Percentiles rank a stretch among this genome's conserved stretches.
Evolutionary conservation across 2,113 vertebrate genomes (phyloP).

Genomic region (Xiphophorus maculatus): DNA sequence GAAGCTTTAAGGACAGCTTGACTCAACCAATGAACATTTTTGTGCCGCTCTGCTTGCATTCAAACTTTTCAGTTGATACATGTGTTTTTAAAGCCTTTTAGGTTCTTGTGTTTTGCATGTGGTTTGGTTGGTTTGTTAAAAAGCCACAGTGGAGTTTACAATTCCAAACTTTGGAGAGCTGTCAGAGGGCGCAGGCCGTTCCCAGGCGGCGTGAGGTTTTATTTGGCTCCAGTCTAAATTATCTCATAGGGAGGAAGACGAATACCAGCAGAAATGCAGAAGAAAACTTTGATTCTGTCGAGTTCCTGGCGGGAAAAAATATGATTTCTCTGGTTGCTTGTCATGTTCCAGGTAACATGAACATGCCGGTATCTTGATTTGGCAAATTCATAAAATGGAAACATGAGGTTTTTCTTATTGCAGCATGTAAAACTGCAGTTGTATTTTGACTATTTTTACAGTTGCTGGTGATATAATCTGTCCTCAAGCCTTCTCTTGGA

Average conservation of each 20-base stretch:
- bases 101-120: neutral
- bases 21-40: no score
- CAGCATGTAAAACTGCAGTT: neutral
- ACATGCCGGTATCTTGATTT: neutral
- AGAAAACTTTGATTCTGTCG: neutral
- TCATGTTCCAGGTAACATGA: neutral
- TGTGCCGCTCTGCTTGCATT: no score
- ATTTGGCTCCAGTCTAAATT: neutral
- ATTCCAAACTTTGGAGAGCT: neutral
- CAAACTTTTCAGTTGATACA: neutral
- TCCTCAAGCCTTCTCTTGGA: slow-evolving; percentile 16
- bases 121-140: neutral
- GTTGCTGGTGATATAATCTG: neutral
- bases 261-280: neutral
- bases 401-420: neutral
- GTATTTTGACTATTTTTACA: neutral
- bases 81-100: neutral
- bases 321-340: neutral
- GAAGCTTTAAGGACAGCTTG: no score
- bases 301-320: neutral
- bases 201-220: neutral
- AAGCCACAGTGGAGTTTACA: neutral
- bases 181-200: neutral
- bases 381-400: neutral
- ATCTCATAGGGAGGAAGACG: neutral